phyloP scores from a whole-genome alignment of 2,888 invertebrate genomes.

The Brassicogethes aeneus region DNA sequence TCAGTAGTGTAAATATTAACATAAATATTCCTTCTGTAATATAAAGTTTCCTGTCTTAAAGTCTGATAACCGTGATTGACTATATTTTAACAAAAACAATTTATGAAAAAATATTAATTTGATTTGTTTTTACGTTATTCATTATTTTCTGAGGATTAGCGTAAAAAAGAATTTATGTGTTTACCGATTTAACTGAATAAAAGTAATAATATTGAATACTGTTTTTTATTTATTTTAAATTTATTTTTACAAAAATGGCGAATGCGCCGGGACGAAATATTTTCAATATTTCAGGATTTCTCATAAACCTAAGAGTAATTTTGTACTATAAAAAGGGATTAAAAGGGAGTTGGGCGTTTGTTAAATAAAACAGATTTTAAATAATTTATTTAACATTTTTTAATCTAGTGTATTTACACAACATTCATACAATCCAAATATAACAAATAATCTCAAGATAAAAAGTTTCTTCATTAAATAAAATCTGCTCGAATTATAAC shows the following conservation, averaged over 20 bases:
- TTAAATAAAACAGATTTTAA: conserved; percentile 16
- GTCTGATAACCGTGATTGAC: conserved; percentile 21
- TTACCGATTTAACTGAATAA: conserved; percentile 16
- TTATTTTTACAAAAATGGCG: neutral
- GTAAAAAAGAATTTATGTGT: conserved; percentile 13
- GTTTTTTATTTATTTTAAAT: neutral
- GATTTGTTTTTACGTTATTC: too few relatives aligned
- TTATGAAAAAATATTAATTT: too few relatives aligned
- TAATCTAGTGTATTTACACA: conserved; percentile 38
- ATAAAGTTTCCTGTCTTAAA: conserved; percentile 21
- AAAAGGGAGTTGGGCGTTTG: neutral
- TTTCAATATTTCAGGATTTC: too few relatives aligned
- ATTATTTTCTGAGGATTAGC: conserved; percentile 16
- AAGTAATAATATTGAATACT: conserved; percentile 4
- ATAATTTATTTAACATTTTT: conserved; percentile 37
- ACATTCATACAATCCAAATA: conserved; percentile 28
- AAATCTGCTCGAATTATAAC: too few relatives aligned
- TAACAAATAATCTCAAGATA: conserved; percentile 10
- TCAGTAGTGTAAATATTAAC: conserved; percentile 14
- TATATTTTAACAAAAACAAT: too few relatives aligned
- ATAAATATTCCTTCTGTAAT: conserved; percentile 13
- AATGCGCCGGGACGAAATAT: too few relatives aligned
- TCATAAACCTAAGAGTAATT: too few relatives aligned
- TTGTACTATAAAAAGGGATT: too few relatives aligned
- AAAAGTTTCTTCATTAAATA: too few relatives aligned